Base-by-base conservation (phyloP, 30 jellyfish, hydroid and myxozoan species). In the Cassiopea andromeda region DNA sequence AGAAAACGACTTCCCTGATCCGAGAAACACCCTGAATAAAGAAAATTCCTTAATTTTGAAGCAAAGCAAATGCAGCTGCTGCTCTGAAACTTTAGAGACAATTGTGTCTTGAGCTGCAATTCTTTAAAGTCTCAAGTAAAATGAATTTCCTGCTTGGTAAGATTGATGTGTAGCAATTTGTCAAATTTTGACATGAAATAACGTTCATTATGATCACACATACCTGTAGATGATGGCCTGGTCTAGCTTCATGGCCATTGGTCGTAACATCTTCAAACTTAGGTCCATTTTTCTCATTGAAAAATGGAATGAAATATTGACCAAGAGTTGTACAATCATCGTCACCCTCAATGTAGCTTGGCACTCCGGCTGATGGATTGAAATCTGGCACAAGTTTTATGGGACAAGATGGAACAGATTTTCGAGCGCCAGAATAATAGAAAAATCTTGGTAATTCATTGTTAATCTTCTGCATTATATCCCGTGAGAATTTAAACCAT, bases 171-270 rank as follows among this genome's bases (percentile, higher is more conserved):
- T 27, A 27, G 38, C 38, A 27, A 27, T 27, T 27, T 27, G 38
- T 27, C 38, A 27, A 27, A 27, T 27, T 27, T 27, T 0, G 38
- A 0, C 38, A 27, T 27, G 38, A 27, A 27, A 27, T 27, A 10
- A 54, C 10, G 0, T 54, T 0, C 0, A 6, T 54, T 64, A 7
- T 5, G 15, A 2, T 4, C 14, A 15, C 1, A 12, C 66, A 13
- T 85, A 93, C 97, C 96, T 94, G 98, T 16, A 87, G 72, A 67
- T 94, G 98, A 60, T 94, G 98, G 12, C 98, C 98, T 2, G 98
- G 98, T 59, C 94, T 88, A 46, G 98, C 97, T 75, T 94, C 98
- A 61, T 94, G 98, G 10, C 94, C 93, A 80, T 87, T 87, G 17
- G 98, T 93, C 6, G 93, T 93, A 67, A 84, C 71, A 69, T 93